These are phyloP conservation scores for Pungitius pungitius DNA, from an alignment of 2,113 vertebrate genomes.

Conservation along the genomic window DNA sequence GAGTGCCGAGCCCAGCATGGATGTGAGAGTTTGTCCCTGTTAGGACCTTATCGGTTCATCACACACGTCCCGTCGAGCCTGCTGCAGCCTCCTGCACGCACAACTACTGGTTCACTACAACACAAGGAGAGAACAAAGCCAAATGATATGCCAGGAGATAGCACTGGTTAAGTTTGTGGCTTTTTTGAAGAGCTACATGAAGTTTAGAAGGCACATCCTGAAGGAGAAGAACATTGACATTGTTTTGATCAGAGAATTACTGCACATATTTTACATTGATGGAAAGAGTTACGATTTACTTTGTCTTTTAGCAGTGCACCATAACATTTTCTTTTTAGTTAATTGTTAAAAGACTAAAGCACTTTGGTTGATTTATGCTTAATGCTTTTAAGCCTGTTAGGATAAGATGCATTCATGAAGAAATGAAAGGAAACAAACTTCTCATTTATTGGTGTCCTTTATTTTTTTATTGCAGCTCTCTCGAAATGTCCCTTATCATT, in stretches of 20 bases:
- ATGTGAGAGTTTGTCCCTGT: slow-evolving; percentile 58
- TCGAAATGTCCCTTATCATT: neutral
- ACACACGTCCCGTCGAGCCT: slow-evolving; percentile 33
- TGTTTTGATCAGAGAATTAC: slow-evolving; percentile 2
- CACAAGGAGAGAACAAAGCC: slow-evolving; percentile 14
- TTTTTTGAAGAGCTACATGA: slow-evolving; percentile 15
- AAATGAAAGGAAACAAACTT: neutral
- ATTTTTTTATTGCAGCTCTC: too few species aligned
- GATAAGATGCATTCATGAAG: neutral
- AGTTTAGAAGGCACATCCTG: slow-evolving; percentile 3
- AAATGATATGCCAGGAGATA: slow-evolving; percentile 7
- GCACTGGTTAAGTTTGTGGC: slow-evolving; percentile 4
- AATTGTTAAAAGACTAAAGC: neutral
- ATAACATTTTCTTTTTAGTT: neutral
- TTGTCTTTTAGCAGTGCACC: neutral
- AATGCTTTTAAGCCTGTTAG: neutral
- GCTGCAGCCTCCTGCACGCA: slow-evolving; percentile 14
- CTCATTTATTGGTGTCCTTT: neutral
- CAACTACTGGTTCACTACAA: slow-evolving; percentile 1
- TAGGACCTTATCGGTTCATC: slow-evolving; percentile 47
- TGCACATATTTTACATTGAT: slow-evolving; percentile 13
- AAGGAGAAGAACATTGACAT: slow-evolving; percentile 1
- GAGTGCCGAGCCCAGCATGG: slow-evolving; percentile 45
- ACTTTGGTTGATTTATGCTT: neutral
- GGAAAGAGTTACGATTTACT: slow-evolving; percentile 16